Base-by-base conservation (phyloP, 2,888 invertebrate genomes). In the Sphinx pinastri region DNA sequence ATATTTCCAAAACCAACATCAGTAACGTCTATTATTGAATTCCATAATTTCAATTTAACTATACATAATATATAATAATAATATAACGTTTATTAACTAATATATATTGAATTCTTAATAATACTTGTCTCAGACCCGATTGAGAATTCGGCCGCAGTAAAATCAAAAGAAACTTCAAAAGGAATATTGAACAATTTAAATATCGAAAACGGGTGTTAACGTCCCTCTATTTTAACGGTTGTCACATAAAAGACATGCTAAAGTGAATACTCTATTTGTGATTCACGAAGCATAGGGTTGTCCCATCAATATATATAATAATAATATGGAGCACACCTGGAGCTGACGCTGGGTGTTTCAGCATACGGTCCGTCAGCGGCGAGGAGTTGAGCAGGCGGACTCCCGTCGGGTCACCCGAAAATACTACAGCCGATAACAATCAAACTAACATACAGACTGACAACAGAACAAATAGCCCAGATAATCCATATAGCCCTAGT, bases 141-240 rank as follows among this genome's bases (percentile, higher is more conserved):
- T 52, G 31, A 45, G 7, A 16, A 54, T 63, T 63, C 4, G 54
- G 11, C 63, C 16, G 13, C 45, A 38, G 45, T 63, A 60, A 69
- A 69, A 69, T 63, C 60, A 69, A 69, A 71, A 67, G 45, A 67
- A 54, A 67, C 55, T 72, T 76, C 71, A 79, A 79, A 78, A 25
- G 25, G 79, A 79, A 81, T 76, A 69, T 72, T 67, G 38, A 74
- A 78, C 73, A 49, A 58, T 67, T 66, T 68, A 70, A 76, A 73
- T 75, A 74, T 73, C n/a, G 70, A 72, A 78, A 80, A 75, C 75
- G 71, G 72, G 77, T 76, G 78, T 77, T 78, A 73, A 78, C 74
- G 74, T 72, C 60, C 52, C 38, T 70, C 14, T 60, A 75, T 76
- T 77, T 77, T 70, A 70, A 73, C 70, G 67, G 71, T 74, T 79